Conservation (phyloP, 2,113 vertebrate species). For the Corythornis madagascariensis region DNA sequence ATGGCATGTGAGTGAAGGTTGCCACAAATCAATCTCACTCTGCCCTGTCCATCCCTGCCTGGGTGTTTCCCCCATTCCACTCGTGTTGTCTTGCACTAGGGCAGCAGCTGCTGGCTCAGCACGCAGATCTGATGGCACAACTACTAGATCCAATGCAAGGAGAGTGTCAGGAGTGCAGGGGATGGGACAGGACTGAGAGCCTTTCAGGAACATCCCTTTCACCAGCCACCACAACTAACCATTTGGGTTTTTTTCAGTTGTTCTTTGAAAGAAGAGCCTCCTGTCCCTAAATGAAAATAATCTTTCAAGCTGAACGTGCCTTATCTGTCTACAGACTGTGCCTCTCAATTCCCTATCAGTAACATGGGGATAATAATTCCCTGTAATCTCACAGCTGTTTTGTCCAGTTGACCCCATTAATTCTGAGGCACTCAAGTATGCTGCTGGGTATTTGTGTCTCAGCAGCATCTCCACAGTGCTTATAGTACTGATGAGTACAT, state of each 20-base stretch:
- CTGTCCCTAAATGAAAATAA: not conserved
- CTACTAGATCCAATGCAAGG: not conserved
- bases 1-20: fast-evolving
- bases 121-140: not conserved
- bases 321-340: not conserved
- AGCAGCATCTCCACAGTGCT: not conserved
- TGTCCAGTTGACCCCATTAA: not conserved
- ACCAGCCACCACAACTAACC: not conserved
- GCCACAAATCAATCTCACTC: fast-evolving
- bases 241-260: not conserved
- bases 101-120: not conserved
- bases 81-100: not conserved
- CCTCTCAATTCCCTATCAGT: not conserved
- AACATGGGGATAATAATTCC: not conserved
- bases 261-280: not conserved
- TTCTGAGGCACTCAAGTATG: fast-evolving
- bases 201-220: not conserved
- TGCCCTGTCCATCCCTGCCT: not conserved
- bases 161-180: fast-evolving
- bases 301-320: not conserved
- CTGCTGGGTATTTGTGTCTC: not conserved
- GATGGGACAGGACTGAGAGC: not conserved
- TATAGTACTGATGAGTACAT: not conserved
- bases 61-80: not conserved
- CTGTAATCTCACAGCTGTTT: not conserved